Base-by-base conservation (phyloP, 2,797 vertebrate genomes). In the Poecile montanus region DNA sequence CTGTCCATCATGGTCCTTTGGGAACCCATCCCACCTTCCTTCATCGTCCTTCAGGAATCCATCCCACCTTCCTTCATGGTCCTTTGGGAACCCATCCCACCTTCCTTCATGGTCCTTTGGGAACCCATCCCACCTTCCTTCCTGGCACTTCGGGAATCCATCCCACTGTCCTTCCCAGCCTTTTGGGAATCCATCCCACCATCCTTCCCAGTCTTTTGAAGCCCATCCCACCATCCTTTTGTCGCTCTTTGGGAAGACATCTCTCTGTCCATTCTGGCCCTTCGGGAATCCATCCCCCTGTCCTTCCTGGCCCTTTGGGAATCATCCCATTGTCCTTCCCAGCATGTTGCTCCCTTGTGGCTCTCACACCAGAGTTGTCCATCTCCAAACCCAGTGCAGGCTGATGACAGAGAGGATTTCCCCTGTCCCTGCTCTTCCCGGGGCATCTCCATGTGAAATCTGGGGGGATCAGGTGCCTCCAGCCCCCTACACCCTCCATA, bases 261-360 rank as follows among this genome's bases (percentile, higher is more conserved):
- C 18, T 4, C 6, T 4, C 27, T 1, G 0, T 58, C 45, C 30
- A 0, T 50, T 5, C 2, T 23, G 13, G 21, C 2, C 0, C 1
- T 71, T 26, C 11, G 7, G 10, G 38, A 82, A 19, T 1, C 40
- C n/a, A 56, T 47, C 27, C 5, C n/a, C 0, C 4, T 0, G 0
- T 16, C 58, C 13, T 30, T 48, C 13, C 7, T 50, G 2, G 2
- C 12, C 26, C 10, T 51, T 44, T 32, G 53, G 12, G 53, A 51
- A 16, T 51, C 32, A 75, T 38, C n/a, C 42, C 48, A 16, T 2
- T 15, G 0, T 48, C 32, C 14, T 75, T 77, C 34, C 51, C 38
- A 40, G 6, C 20, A 30, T 27, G 3, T 25, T 38, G 23, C 21
- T 23, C 47, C 16, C 25, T 75, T 0, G 0, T 19, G 63, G 65